These are phyloP conservation scores for Xestia xanthographa DNA, from an alignment of 2,888 invertebrate species.

Conservation along the genomic window DNA sequence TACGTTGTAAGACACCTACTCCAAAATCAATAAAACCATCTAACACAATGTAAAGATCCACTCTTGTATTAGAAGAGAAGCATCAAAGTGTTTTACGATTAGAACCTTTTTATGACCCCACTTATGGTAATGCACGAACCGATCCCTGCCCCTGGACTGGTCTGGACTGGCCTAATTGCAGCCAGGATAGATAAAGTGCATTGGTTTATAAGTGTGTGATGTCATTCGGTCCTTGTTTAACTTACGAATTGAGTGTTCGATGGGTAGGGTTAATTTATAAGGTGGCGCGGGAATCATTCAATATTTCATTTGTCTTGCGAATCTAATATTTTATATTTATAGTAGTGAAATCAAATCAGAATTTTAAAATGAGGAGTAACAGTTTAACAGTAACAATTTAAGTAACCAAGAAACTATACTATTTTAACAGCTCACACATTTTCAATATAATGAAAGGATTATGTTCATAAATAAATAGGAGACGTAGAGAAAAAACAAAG, in stretches of 20 bases:
- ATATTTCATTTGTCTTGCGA: neutral
- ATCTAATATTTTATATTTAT: neutral
- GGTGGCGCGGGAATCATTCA: slow-evolving; percentile 1
- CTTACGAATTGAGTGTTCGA: slow-evolving; percentile 48
- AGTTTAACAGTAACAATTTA: neutral
- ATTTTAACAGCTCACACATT: neutral
- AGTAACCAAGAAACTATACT: neutral
- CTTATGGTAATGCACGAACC: slow-evolving; percentile 77
- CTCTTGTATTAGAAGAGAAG: slow-evolving; percentile 53
- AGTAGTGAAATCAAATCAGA: no score
- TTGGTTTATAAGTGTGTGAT: slow-evolving; percentile 74
- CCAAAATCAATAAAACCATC: slow-evolving; percentile 53
- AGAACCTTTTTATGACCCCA: slow-evolving; percentile 77
- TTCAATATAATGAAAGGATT: neutral
- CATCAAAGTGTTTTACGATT: slow-evolving; percentile 71
- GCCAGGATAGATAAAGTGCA: slow-evolving; percentile 73
- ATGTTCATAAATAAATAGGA: slow-evolving; percentile 7
- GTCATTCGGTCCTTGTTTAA: slow-evolving; percentile 64
- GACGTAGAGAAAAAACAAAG: neutral
- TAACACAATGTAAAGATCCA: slow-evolving; percentile 48
- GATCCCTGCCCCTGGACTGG: slow-evolving; percentile 45
- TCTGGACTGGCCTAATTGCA: slow-evolving; percentile 70
- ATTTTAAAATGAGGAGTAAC: neutral
- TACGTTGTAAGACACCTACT: slow-evolving; percentile 21
- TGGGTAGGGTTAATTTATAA: slow-evolving; percentile 37